Evolutionary conservation across 2,797 vertebrate species (phyloP).

Genomic region (Muraenolepis orangiensis): DNA sequence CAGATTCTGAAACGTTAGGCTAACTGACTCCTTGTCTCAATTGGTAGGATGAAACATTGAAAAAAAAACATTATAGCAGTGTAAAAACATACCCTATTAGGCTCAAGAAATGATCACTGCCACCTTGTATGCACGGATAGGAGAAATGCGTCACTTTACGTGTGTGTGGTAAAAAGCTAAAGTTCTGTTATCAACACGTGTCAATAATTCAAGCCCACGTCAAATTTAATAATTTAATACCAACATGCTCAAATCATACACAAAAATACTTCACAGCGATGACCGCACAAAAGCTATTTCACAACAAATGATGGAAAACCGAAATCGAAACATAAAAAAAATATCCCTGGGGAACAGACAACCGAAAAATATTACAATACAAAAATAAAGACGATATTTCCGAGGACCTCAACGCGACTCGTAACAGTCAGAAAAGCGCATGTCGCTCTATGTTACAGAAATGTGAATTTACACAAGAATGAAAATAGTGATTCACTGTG

Average conservation of each 20-base stretch:
- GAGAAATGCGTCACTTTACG: too few relatives aligned
- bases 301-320: slow-evolving; percentile 43
- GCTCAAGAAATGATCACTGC: too few relatives aligned
- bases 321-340: slow-evolving; percentile 2
- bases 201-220: slow-evolving; percentile 18
- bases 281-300: slow-evolving; percentile 57
- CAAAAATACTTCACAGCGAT: slow-evolving; percentile 64
- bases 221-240: slow-evolving; percentile 69
- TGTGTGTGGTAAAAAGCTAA: background rate
- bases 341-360: background rate
- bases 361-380: background rate
- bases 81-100: too few relatives aligned
- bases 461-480: background rate
- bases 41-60: too few relatives aligned
- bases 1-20: too few relatives aligned
- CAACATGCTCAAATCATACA: slow-evolving; percentile 64
- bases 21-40: too few relatives aligned
- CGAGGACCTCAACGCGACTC: background rate
- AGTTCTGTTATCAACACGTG: background rate
- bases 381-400: background rate
- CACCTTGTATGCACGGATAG: too few relatives aligned
- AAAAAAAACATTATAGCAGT: too few relatives aligned
- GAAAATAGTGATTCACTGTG: background rate
- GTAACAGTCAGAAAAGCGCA: slow-evolving; percentile 4
- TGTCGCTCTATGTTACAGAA: slow-evolving; percentile 27